Base-by-base conservation (phyloP, 2,797 vertebrate genomes). In the Babyrousa celebensis region DNA sequence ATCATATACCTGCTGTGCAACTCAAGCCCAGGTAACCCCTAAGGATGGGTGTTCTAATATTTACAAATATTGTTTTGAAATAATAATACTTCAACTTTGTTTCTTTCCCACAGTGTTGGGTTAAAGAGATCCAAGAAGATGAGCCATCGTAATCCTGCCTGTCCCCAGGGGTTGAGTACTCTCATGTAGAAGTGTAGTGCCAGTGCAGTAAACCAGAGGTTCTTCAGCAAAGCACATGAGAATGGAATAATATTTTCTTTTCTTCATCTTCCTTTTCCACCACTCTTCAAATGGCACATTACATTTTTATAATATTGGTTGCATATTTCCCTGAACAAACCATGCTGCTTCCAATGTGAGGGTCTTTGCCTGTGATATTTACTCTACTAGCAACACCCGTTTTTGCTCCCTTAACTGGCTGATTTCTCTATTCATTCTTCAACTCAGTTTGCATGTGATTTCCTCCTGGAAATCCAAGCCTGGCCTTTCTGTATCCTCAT, bases 31-130 rank as follows among this genome's bases (percentile, higher is more conserved):
- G 23, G 60, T 52, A 56, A 43, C 6, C 20, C 21, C n/a, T 48
- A 74, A 83, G 18, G 25, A 78, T 23, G 23, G 29, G 23, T 65
- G 15, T 32, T 67, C 89, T 89, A 52, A 43, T 56, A 63, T 60
- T 92, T 71, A 82, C 60, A 72, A 70, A 36, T 11, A 43, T 84
- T 12, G 15, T 88, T 74, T 95, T 89, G 75, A 94, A 52, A 25
- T 48, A 58, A 48, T 56, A 93, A 15, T 56, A n/a, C 12, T 60
- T 71, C 54, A 89, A 18, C 12, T 70, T 85, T 88, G 58, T 36
- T 80, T 16, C 21, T 92, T 52, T 74, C 18, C 27, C 15, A 83
- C 16, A 48, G 43, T 78, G 85, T 85, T 67, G 40, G 17, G 15
- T 88, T 67, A 85, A 93, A n/a, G 3, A 32, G 21, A 25, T 29